These are phyloP conservation scores for Cyaniris semiargus DNA, from an alignment of 2,888 invertebrate species.

Conservation along the genomic window DNA sequence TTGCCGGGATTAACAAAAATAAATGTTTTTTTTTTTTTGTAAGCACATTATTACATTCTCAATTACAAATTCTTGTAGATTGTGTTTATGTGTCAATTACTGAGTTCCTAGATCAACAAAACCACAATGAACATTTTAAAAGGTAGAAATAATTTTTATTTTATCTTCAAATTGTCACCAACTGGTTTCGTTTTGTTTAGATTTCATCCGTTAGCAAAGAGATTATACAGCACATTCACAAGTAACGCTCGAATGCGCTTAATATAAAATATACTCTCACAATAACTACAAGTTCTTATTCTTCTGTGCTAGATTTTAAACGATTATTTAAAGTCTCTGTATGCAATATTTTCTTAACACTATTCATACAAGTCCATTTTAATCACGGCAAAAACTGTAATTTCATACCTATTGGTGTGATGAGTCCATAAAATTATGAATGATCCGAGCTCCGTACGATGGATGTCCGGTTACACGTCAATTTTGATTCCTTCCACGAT, in stretches of 20 bases:
- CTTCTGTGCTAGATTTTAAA: neutral
- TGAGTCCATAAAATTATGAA: slow-evolving; percentile 15
- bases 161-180: neutral
- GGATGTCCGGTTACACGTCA: slow-evolving; percentile 1
- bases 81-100: neutral
- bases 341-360: slow-evolving; percentile 19
- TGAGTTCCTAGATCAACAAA: neutral
- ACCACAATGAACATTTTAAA: neutral
- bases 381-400: slow-evolving; percentile 27
- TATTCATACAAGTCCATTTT: slow-evolving; percentile 21
- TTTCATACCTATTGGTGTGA: slow-evolving; percentile 25
- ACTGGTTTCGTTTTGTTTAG: neutral
- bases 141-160: neutral
- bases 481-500: slow-evolving; percentile 11
- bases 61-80: neutral
- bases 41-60: neutral
- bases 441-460: slow-evolving; percentile 24
- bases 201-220: neutral
- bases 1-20: neutral
- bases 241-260: neutral
- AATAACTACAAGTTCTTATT: neutral
- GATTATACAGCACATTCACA: neutral
- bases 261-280: slow-evolving; percentile 1
- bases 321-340: slow-evolving; percentile 10
- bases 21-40: neutral